Conservation (phyloP, 2,888 invertebrate genomes). For the Quadroppia sp. region DNA sequence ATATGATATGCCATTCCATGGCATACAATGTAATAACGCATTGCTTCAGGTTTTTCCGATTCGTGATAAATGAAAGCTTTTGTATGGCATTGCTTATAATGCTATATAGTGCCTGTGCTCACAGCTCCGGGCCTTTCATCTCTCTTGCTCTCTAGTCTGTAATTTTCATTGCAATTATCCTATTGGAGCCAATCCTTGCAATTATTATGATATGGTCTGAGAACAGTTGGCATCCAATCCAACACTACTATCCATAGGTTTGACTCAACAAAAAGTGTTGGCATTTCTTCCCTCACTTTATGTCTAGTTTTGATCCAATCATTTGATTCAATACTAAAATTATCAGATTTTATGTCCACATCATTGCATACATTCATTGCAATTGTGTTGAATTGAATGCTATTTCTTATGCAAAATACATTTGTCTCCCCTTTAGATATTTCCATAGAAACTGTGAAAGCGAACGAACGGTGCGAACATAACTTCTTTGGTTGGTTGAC, state of each 20-base stretch:
- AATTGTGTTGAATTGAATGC: neutral
- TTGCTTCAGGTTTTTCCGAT: constrained; percentile 35
- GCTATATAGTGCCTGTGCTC: neutral
- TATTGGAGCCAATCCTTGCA: constrained; percentile 32
- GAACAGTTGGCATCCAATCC: neutral
- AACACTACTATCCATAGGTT: neutral
- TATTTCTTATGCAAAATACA: constrained; percentile 19
- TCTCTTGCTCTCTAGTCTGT: constrained; percentile 16
- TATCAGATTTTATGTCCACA: constrained; percentile 19
- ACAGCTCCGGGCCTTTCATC: constrained; percentile 33
- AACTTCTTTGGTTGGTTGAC: constrained; percentile 35
- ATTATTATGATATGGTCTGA: constrained; percentile 34
- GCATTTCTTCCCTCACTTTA: neutral
- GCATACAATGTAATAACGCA: constrained; percentile 16
- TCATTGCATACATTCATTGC: neutral
- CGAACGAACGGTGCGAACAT: neutral
- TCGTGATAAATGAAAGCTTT: constrained; percentile 33
- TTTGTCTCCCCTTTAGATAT: constrained; percentile 6
- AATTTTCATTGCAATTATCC: constrained; percentile 34
- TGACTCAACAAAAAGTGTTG: neutral
- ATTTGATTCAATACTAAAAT: constrained; percentile 16
- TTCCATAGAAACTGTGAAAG: constrained; percentile 8
- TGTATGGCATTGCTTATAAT: neutral
- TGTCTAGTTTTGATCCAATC: constrained; percentile 17
- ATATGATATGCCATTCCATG: constrained; percentile 29